A percentile compares a stretch with the other conserved stretches of the same genome.
phyloP scores from a whole-genome alignment of 92 coral and sea anemone species.

The Pocillopora grandis region DNA sequence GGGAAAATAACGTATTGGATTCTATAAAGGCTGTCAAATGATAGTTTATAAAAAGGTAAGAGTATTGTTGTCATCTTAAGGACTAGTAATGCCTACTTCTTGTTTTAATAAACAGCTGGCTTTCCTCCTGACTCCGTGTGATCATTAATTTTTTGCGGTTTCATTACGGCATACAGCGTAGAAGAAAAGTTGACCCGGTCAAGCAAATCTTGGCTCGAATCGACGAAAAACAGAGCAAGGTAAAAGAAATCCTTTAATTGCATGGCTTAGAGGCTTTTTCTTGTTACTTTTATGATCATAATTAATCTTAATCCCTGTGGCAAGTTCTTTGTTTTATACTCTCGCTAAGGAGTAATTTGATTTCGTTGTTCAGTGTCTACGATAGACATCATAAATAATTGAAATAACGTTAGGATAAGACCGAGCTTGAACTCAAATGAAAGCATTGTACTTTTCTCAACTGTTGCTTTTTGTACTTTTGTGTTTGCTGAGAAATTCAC shows the following conservation, averaged over 20 bases:
- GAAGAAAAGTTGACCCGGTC: slow-evolving; percentile 59
- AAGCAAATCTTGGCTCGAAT: slow-evolving; percentile 69
- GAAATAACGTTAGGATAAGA: background rate
- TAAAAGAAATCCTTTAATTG: slow-evolving; percentile 29
- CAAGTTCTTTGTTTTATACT: background rate
- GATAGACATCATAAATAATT: slow-evolving; percentile 11
- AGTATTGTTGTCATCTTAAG: background rate
- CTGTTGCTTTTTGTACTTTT: background rate
- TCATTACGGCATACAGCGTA: background rate
- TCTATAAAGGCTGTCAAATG: slow-evolving; percentile 29
- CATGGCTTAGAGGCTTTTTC: background rate
- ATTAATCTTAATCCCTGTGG: slow-evolving; percentile 17
- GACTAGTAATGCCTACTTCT: background rate
- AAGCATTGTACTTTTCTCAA: background rate
- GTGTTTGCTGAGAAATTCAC: background rate
- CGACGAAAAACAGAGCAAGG: slow-evolving; percentile 74
- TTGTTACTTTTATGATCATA: background rate
- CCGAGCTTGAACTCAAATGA: background rate
- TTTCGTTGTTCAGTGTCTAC: background rate
- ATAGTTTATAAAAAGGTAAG: slow-evolving; percentile 48
- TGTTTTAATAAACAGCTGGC: slow-evolving; percentile 12
- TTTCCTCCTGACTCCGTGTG: slow-evolving; percentile 25
- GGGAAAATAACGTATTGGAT: background rate
- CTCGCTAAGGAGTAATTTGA: background rate
- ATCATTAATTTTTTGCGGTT: slow-evolving; percentile 7